A percentile compares a stretch with the other conserved stretches of the same genome.
Conservation (phyloP, 2,797 vertebrate genomes). For the Limosa lapponica region DNA sequence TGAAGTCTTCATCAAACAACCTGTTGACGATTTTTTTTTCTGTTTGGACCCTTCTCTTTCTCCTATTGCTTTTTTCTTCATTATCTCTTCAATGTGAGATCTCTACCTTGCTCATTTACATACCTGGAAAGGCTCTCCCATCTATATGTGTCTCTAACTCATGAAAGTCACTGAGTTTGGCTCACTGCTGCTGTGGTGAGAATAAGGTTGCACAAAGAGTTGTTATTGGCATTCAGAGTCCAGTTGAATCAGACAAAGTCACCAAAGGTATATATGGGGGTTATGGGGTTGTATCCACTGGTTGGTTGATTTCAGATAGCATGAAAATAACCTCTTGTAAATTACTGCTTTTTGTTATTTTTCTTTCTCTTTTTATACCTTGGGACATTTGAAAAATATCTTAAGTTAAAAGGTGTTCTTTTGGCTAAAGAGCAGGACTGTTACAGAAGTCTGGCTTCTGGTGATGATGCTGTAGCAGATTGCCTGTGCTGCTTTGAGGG, state of each 20-base stretch:
- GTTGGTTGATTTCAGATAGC: not conserved
- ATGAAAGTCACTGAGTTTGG: not conserved
- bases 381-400: not conserved
- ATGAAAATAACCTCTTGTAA: not conserved
- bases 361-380: not conserved
- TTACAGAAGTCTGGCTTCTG: not conserved
- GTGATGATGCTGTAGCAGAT: not conserved
- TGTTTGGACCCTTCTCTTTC: not conserved
- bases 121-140: not conserved
- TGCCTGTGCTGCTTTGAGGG: not conserved
- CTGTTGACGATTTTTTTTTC: not conserved
- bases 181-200: not conserved
- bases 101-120: not conserved
- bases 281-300: accelerated
- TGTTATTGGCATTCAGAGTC: not conserved
- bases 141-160: accelerated
- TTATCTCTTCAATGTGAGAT: not conserved
- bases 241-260: not conserved
- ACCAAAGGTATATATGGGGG: not conserved
- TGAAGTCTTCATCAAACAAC: not conserved
- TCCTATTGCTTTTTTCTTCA: not conserved
- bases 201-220: not conserved
- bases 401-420: not conserved
- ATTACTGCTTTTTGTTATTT: not conserved
- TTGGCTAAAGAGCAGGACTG: not conserved